Evolutionary conservation across 2,888 invertebrate genomes (phyloP).

Genomic region (Tipula unca): DNA sequence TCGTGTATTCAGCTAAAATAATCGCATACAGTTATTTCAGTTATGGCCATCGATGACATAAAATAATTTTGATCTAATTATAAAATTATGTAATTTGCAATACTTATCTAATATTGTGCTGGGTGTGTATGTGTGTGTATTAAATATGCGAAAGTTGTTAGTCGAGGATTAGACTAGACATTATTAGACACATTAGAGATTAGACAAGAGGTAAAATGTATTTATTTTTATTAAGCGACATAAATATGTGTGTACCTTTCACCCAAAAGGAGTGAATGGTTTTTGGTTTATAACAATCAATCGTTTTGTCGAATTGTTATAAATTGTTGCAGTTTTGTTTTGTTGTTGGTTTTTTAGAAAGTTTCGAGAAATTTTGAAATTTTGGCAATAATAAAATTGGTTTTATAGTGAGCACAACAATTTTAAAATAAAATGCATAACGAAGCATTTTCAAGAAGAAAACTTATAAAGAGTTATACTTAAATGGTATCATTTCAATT

Average conservation of each 20-base stretch:
- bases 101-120: neutral
- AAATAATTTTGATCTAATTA: neutral
- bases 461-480: too few species aligned
- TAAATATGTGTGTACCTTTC: neutral
- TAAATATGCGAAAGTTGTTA: neutral
- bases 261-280: conserved; percentile 14
- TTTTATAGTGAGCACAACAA: neutral
- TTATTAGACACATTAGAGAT: neutral
- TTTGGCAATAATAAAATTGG: neutral
- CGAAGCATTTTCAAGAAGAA: neutral
- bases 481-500: too few species aligned
- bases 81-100: neutral
- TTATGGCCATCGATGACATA: neutral
- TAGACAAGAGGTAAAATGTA: neutral
- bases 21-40: neutral
- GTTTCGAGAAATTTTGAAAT: neutral
- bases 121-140: neutral
- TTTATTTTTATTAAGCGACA: neutral
- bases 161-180: neutral
- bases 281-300: neutral
- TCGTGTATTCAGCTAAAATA: neutral
- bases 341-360: neutral
- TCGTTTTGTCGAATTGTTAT: neutral
- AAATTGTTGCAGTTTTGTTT: neutral
- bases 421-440: neutral